Conservation (phyloP, 2,888 invertebrate genomes). For the Therioaphis trifolii region DNA sequence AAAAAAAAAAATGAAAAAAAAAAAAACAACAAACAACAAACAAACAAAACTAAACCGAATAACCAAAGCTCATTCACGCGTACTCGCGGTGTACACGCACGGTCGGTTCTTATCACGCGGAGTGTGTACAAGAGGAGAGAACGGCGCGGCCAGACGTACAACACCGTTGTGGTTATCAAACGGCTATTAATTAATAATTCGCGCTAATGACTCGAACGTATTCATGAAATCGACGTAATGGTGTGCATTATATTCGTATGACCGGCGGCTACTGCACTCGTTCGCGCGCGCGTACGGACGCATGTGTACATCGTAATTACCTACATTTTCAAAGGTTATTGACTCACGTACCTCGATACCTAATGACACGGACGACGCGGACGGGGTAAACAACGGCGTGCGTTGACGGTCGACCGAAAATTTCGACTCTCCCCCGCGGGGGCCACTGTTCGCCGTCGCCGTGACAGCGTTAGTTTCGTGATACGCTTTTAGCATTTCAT, state of each 20-base stretch:
- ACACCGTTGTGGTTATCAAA: slow-evolving; percentile 25
- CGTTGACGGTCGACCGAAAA: no score
- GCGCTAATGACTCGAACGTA: not conserved
- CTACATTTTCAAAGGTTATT: slow-evolving; percentile 46
- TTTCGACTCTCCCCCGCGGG: no score
- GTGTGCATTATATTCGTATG: not conserved
- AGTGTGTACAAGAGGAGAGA: not conserved
- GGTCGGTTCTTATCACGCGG: not conserved
- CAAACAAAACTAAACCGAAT: no score
- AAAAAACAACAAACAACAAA: no score
- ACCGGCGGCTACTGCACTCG: slow-evolving; percentile 9
- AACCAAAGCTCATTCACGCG: not conserved
- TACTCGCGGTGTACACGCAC: no score
- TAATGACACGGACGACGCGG: not conserved
- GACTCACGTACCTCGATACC: not conserved
- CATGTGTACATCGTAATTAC: not conserved
- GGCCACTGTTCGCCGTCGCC: no score
- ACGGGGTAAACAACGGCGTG: not conserved
- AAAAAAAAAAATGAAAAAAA: not conserved
- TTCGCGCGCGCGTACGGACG: not conserved
- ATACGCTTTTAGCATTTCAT: no score
- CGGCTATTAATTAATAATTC: slow-evolving; percentile 35
- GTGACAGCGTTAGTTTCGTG: no score
- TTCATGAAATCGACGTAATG: not conserved
- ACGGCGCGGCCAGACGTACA: not conserved